Evolutionary conservation across 92 coral and sea anemone species (phyloP).

Genomic region (Paramuricea clavata): DNA sequence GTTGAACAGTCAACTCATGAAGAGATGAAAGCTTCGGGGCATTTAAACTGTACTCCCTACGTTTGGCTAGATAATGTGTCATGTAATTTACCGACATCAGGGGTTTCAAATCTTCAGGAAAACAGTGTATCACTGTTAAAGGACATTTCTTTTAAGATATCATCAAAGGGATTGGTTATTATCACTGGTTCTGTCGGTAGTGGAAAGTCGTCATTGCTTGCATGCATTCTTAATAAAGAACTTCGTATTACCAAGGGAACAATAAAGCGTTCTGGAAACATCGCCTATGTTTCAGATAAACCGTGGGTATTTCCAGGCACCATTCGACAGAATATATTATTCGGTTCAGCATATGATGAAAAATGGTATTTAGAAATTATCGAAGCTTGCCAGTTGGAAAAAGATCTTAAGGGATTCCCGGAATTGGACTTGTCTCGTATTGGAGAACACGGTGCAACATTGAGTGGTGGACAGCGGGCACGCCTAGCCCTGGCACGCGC

Average conservation of each 20-base stretch:
- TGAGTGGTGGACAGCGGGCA: no score
- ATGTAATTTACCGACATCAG: background rate
- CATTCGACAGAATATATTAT: no score
- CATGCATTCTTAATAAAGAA: background rate
- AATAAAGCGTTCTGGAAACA: background rate
- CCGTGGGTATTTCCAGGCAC: constrained; percentile 31
- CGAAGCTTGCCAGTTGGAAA: constrained; percentile 17
- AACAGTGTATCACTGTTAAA: no score
- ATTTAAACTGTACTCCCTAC: background rate
- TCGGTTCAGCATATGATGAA: no score
- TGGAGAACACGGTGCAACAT: no score
- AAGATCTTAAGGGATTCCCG: background rate
- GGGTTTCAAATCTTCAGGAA: no score
- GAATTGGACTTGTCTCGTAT: no score
- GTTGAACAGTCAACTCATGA: background rate
- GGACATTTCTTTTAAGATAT: no score
- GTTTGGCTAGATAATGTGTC: no score
- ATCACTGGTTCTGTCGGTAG: constrained; percentile 19
- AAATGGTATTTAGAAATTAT: background rate
- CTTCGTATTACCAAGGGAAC: background rate
- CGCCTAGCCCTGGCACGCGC: constrained; percentile 6
- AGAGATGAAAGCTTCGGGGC: background rate
- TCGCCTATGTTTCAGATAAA: constrained; percentile 24
- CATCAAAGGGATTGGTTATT: background rate
- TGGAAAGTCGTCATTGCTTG: constrained; percentile 19